Conservation (phyloP, 2,888 invertebrate species). For the Himalopsyche anomala region DNA sequence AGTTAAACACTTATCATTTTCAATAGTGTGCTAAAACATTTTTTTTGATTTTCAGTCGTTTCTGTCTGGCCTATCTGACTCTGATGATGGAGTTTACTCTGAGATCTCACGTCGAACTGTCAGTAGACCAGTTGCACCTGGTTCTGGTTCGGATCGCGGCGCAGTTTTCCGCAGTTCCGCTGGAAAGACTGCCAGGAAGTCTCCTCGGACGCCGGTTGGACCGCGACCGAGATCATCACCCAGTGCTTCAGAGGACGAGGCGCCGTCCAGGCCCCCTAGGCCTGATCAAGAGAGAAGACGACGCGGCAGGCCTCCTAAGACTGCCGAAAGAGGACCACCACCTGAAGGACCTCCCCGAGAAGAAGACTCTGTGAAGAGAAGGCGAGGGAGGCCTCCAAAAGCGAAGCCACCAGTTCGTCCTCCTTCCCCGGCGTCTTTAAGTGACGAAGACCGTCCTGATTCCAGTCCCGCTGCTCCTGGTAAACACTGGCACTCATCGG, state of each 20-base stretch:
- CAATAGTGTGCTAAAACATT: not conserved
- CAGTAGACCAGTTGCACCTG: constrained; percentile 66
- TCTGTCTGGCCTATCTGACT: constrained; percentile 80
- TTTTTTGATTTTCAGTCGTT: constrained; percentile 71
- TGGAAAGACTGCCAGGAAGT: constrained; percentile 48
- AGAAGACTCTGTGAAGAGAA: constrained; percentile 70
- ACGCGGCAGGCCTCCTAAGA: constrained; percentile 69
- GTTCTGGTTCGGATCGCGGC: constrained; percentile 61
- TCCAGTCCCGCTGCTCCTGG: constrained; percentile 63
- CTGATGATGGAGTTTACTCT: constrained; percentile 69
- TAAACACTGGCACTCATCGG: constrained; percentile 67
- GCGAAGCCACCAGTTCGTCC: constrained; percentile 69
- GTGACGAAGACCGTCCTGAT: constrained; percentile 67
- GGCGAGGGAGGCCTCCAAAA: constrained; percentile 75
- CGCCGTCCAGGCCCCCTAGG: constrained; percentile 70
- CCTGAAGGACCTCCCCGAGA: constrained; percentile 65
- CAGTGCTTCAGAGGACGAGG: constrained; percentile 67
- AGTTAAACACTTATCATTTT: not conserved
- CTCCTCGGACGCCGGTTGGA: constrained; percentile 68
- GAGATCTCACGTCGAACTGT: constrained; percentile 58
- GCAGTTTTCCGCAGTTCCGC: constrained; percentile 66
- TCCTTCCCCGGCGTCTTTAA: constrained; percentile 67
- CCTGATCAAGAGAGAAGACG: constrained; percentile 70
- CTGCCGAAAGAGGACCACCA: constrained; percentile 58
- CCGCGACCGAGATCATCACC: constrained; percentile 69